Conservation (phyloP, 2,888 invertebrate species). For the Criorhina ranunculi region DNA sequence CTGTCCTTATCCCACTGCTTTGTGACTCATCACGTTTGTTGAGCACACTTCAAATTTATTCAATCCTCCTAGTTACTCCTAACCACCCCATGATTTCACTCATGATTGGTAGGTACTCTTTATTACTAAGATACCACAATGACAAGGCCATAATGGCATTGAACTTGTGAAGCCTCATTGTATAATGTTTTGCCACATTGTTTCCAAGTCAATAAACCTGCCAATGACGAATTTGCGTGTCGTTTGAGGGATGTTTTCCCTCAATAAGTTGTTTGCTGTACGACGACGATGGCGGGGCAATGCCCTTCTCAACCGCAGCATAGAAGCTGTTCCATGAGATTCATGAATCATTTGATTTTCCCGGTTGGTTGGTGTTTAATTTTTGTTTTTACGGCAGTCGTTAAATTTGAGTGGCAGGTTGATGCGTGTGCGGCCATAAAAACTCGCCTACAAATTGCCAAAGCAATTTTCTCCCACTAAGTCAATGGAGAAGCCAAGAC, state of each 20-base stretch:
- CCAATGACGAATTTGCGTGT: slow-evolving; percentile 56
- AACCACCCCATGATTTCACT: neutral
- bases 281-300: slow-evolving; percentile 32
- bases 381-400: slow-evolving; percentile 10
- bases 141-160: slow-evolving; percentile 31
- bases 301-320: slow-evolving; percentile 25
- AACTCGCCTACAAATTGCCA: neutral
- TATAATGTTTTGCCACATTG: slow-evolving; percentile 28
- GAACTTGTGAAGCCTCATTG: slow-evolving; percentile 35
- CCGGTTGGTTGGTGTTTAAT: neutral
- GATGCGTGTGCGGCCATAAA: neutral
- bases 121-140: slow-evolving; percentile 1
- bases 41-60: too few species aligned
- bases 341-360: slow-evolving; percentile 30
- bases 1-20: too few species aligned
- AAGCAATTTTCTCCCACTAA: neutral
- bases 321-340: neutral
- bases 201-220: slow-evolving; percentile 55
- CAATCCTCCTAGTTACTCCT: too few species aligned
- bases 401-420: slow-evolving; percentile 10
- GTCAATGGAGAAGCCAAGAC: neutral
- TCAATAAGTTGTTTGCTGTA: neutral
- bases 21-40: too few species aligned
- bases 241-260: slow-evolving; percentile 31
- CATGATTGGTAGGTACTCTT: neutral